Base-by-base conservation (phyloP, 2,797 vertebrate genomes). In the Notamacropus eugenii region DNA sequence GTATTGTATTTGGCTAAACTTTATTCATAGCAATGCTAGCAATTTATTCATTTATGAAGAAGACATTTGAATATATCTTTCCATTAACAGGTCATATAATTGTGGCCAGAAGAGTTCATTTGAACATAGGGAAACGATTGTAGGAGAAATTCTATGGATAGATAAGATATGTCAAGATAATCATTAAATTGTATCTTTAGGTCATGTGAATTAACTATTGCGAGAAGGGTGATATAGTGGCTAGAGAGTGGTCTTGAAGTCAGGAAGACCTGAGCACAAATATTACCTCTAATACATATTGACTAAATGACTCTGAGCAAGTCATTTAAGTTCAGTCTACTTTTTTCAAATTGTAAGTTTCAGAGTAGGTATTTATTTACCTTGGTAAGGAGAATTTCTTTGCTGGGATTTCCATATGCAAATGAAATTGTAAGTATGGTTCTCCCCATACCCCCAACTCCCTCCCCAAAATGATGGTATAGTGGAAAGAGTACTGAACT, bases 31-130 rank as follows among this genome's bases (percentile, higher is more conserved):
- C 92, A 46, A 93, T 90, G 95, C 57, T n/a, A 90, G 8, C 31
- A 74, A 5, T 96, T 96, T 54, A 91, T 58, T 8, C 29, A 22
- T 90, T 94, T 95, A 58, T 95, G 57, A 92, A 93, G 54, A 54
- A 4, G 22, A 92, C 87, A 96, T 97, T 94, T 91, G 24, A 91
- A 52, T 96, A 24, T 91, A 90, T 92, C n/a, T 95, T 90, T 87
- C 34, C 28, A 92, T 58, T 40, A 90, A 24, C 74, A 40, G 59
- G 94, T 94, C 95, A 96, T 62, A 27, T 58, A 92, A 67, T 16
- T 54, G 19, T 54, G 52, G 94, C 8, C 40, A 92, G 90, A 96
- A 96, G 92, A 55, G 29, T 52, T 40, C 40, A 92, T 92, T 54
- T 95, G 27, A 91, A 93, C 91, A 93, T 27, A 90, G n/a, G n/a